Percentiles rank a stretch among this genome's conserved stretches.
phyloP scores from a whole-genome alignment of 2,113 vertebrate species.

The Heterocephalus glaber region DNA sequence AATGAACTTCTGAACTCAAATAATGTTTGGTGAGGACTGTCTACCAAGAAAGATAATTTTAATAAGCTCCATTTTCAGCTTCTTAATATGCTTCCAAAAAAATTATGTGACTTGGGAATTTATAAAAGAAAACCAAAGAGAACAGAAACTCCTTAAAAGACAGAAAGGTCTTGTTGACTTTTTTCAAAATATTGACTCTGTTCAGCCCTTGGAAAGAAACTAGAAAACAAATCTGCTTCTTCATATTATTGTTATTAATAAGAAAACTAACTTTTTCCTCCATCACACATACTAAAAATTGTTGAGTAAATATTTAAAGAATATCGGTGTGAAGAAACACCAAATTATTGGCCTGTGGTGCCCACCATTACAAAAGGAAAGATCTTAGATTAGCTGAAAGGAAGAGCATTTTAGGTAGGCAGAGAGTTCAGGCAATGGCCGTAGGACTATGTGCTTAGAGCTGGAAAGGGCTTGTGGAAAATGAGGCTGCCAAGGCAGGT shows the following conservation, averaged over 20 bases:
- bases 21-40: not conserved
- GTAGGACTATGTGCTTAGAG: constrained; percentile 49
- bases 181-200: constrained; percentile 44
- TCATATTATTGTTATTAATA: constrained; percentile 61
- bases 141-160: constrained; percentile 59
- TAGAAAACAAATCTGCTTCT: constrained; percentile 58
- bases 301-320: constrained; percentile 65
- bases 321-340: constrained; percentile 18
- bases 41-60: constrained; percentile 54
- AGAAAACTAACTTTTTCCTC: constrained; percentile 46
- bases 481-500: constrained; percentile 67
- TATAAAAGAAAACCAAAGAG: constrained; percentile 48
- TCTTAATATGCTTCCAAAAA: constrained; percentile 47
- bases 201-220: constrained; percentile 47
- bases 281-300: constrained; percentile 36
- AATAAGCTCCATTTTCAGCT: constrained; percentile 53
- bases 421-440: constrained; percentile 12
- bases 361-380: constrained; percentile 29
- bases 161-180: constrained; percentile 28
- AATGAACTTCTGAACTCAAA: constrained; percentile 57
- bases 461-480: constrained; percentile 70
- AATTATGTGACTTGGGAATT: constrained; percentile 54
- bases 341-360: not conserved
- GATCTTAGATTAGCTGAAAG: not conserved
- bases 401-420: constrained; percentile 53